A percentile compares a stretch with the other conserved stretches of the same genome.
Evolutionary conservation across 2,113 vertebrate genomes (phyloP).

Genomic region (Grantiella picta): DNA sequence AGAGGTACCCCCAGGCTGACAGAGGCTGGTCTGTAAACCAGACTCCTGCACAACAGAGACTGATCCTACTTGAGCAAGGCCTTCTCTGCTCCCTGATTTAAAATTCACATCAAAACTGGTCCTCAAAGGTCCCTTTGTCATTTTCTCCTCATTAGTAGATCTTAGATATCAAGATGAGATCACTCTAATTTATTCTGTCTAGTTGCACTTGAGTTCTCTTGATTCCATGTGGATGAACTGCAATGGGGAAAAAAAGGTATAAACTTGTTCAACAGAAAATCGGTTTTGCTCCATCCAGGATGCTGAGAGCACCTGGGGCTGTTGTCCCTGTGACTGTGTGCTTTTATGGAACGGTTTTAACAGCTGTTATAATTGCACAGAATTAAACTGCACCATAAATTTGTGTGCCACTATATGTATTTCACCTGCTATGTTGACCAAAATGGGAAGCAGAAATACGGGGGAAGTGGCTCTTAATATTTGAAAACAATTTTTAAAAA

Average conservation of each 20-base stretch:
- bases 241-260: background rate
- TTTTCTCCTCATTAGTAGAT: background rate
- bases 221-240: background rate
- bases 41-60: background rate
- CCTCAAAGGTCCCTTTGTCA: background rate
- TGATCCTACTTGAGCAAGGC: background rate
- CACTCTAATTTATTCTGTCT: background rate
- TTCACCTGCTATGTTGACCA: background rate
- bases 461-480: background rate
- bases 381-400: background rate
- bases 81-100: background rate
- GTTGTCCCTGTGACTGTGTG: background rate
- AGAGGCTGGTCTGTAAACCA: background rate
- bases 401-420: background rate
- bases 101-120: background rate
- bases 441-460: background rate
- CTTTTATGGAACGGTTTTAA: background rate
- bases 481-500: background rate
- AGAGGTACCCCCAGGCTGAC: background rate
- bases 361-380: background rate
- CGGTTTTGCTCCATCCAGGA: background rate
- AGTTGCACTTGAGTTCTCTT: background rate
- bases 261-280: background rate
- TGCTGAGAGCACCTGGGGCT: background rate
- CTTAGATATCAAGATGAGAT: background rate